These are phyloP conservation scores for Tethea ocularis DNA, from an alignment of 2,888 invertebrate genomes.

Conservation along the genomic window DNA sequence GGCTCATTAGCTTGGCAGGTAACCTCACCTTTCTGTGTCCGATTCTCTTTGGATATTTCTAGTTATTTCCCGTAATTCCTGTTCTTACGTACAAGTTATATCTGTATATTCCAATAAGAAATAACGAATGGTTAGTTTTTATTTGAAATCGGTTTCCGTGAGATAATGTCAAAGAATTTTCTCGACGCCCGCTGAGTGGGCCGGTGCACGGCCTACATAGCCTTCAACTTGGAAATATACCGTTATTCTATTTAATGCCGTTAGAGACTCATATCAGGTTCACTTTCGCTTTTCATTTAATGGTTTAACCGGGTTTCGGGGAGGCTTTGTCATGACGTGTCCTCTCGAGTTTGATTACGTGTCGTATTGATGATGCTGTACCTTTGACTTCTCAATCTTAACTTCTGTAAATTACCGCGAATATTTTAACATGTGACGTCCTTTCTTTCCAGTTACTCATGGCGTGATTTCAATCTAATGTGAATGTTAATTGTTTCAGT, in stretches of 20 bases:
- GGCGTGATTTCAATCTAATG: slow-evolving; percentile 1
- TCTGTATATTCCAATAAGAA: neutral
- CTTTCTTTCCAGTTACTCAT: neutral
- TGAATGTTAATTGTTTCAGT: slow-evolving; percentile 41
- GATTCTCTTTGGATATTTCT: neutral
- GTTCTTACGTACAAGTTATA: slow-evolving; percentile 15
- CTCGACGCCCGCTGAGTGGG: slow-evolving; percentile 54
- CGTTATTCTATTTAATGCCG: slow-evolving; percentile 55
- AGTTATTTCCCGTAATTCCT: slow-evolving; percentile 17
- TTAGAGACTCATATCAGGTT: slow-evolving; percentile 31
- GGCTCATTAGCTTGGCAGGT: slow-evolving; percentile 9
- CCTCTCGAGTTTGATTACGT: slow-evolving; percentile 51
- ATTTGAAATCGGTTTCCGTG: slow-evolving; percentile 10
- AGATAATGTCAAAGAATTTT: slow-evolving; percentile 57
- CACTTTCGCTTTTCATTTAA: slow-evolving; percentile 48
- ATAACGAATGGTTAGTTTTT: neutral
- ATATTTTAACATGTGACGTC: neutral
- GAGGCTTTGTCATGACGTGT: slow-evolving; percentile 56
- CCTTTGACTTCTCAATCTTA: neutral
- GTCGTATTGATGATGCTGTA: slow-evolving; percentile 31
- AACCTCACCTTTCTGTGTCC: slow-evolving; percentile 15
- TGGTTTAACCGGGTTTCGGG: slow-evolving; percentile 20
- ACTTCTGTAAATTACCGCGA: slow-evolving; percentile 7
- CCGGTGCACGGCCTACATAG: slow-evolving; percentile 63
- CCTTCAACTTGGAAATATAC: slow-evolving; percentile 36